Base-by-base conservation (phyloP, 2,888 invertebrate species). In the Dicyrtomina minuta region DNA sequence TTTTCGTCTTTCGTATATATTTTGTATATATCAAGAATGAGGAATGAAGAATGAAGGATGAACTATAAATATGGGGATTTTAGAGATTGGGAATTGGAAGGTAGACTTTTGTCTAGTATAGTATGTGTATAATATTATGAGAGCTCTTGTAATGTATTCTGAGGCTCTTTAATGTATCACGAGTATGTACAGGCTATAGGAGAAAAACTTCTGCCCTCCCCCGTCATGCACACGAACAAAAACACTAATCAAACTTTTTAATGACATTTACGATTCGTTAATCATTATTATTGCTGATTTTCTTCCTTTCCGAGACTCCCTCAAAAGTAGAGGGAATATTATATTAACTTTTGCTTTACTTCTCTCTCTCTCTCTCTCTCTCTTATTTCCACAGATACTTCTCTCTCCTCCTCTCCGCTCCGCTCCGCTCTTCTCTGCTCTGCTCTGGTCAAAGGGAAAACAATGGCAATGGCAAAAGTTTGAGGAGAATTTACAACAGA, bases 191-290 rank as follows among this genome's bases (percentile, higher is more conserved):
- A 3, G 3, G 4, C 33, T 33, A 33, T 33, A 8, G 33, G 8
- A 33, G 3, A 33, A 33, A 33, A 33, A 33, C 33, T 33, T 33
- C 33, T 33, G 8, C 33, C 33, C 33, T 33, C 33, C 33, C 33
- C 33, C 33, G 33, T 33, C n/a, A 44, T 26, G 61, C 39, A 27
- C 33, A 24, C 20, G 39, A 51, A 51, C 24, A 55, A 65, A 65
- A 60, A 59, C 49, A 68, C 41, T 60, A 68, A 68, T 68, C 68
- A 68, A 68, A 68, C 60, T 68, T 64, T 68, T 59, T 68, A 68
- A 68, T 68, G 61, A 68, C 61, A 68, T 60, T 68, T 68, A 60
- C 60, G 68, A 68, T 68, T 68, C 60, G 60, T 68, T 68, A 60
- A 62, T 55, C 66, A 58, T 56, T 46, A 66, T 66, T 66, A 66